Percentiles rank a stretch among this genome's conserved stretches.
Conservation (phyloP, 2,113 vertebrate species). For the Otis tarda region DNA sequence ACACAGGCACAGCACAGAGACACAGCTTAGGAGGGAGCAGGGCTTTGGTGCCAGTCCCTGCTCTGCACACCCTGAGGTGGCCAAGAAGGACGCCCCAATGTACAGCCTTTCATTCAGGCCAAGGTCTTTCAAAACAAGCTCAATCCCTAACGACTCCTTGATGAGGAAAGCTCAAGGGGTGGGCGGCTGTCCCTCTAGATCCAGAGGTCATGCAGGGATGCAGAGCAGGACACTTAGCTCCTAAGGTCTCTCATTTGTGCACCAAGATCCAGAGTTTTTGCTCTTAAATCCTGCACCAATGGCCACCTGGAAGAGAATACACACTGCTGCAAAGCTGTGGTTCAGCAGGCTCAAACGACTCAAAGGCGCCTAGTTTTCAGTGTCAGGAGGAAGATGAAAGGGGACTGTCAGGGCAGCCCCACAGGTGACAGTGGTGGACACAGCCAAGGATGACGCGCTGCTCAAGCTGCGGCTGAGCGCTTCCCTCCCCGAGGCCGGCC, state of each 20-base stretch:
- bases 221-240: not conserved
- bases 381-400: not conserved
- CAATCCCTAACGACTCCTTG: not conserved
- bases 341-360: not conserved
- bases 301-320: accelerated
- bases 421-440: not conserved
- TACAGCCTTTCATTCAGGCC: accelerated
- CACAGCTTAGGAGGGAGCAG: accelerated
- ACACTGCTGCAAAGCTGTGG: not conserved
- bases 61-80: not conserved
- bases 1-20: not conserved
- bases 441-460: not conserved
- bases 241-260: not conserved
- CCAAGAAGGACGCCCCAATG: not conserved
- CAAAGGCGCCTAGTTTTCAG: accelerated
- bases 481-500: not conserved
- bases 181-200: accelerated
- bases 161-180: not conserved
- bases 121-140: not conserved
- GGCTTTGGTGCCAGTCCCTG: not conserved
- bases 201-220: accelerated
- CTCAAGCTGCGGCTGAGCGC: not conserved
- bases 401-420: not conserved
- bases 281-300: not conserved
- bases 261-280: not conserved